These are phyloP conservation scores for Drosophila rubida DNA, from an alignment of 2,888 invertebrate species.

Conservation along the genomic window DNA sequence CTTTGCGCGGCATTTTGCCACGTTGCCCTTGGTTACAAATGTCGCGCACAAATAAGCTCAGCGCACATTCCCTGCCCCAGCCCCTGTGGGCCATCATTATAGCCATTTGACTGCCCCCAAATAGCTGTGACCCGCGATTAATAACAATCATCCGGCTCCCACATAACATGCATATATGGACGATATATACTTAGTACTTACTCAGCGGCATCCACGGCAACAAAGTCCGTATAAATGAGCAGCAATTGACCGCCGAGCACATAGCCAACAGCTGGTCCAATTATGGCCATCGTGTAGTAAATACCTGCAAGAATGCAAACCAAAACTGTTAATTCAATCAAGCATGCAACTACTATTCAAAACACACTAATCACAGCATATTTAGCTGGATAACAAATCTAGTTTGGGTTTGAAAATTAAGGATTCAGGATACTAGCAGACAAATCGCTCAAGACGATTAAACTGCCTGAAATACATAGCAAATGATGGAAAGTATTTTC, in stretches of 20 bases:
- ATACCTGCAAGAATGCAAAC: slow-evolving; percentile 86
- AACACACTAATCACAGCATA: no score
- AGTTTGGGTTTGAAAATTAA: no score
- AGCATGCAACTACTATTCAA: background rate
- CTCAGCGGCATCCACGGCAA: slow-evolving; percentile 88
- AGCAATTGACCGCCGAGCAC: slow-evolving; percentile 93
- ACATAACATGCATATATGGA: background rate
- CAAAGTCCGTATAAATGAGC: slow-evolving; percentile 91
- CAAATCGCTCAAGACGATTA: no score
- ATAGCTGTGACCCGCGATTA: slow-evolving; percentile 52
- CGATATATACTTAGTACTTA: slow-evolving; percentile 87
- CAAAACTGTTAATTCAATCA: background rate
- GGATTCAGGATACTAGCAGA: no score
- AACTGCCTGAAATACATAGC: no score
- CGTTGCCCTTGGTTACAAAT: slow-evolving; percentile 59
- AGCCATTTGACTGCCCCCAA: slow-evolving; percentile 47
- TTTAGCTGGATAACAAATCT: no score
- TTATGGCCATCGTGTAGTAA: slow-evolving; percentile 93
- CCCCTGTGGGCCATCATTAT: slow-evolving; percentile 37
- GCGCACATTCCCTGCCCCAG: background rate
- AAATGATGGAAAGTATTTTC: no score
- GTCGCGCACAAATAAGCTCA: slow-evolving; percentile 59
- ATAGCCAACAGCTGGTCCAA: slow-evolving; percentile 93
- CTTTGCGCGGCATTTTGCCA: slow-evolving; percentile 50
- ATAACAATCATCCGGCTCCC: slow-evolving; percentile 63